Base-by-base conservation (phyloP, 2,888 invertebrate genomes). In the Blera fallax region DNA sequence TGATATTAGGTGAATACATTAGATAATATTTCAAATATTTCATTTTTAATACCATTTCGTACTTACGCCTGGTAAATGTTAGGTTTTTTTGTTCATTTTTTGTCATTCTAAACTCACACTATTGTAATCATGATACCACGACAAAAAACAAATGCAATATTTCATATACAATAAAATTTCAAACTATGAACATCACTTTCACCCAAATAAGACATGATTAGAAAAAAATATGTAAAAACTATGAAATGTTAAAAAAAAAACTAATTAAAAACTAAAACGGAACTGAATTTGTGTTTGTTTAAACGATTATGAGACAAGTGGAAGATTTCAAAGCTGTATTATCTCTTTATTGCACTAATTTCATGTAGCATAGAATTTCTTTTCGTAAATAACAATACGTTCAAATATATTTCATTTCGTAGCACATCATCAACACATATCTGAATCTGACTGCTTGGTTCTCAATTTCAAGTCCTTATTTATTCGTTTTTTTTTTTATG, bases 21-120 rank as follows among this genome's bases (percentile, higher is more conserved):
- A 74, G 32, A 72, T 69, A 89, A 83, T 87, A 87, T 74, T 87
- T 87, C 78, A 88, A 87, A 88, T 88, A 91, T 90, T 91, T 90
- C 91, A 91, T 91, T 91, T 72, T 89, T 90, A 91, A 90, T 90
- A 90, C 90, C 91, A 91, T 91, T 91, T 91, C 83, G 92, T 92
- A 92, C 92, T 92, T 91, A 91, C 91, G 89, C 89, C 89, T 89
- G 88, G 72, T 58, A 84, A 84, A 77, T 64, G 70, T 56, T 78
- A 69, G 40, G 14, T 60, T 70, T 60, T 56, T 48, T 40, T 69
- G 32, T 37, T 27, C 34, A 40, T 50, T 16, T 40, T 60, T 50
- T 64, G 27, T 62, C 50, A 45, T 58, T 85, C 85, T 81, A 85
- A 85, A 81, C 65, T 85, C 85, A 67, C 85, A 85, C 85, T 67